These are phyloP conservation scores for Tortricodes alternella DNA, from an alignment of 2,888 invertebrate genomes.

Conservation along the genomic window DNA sequence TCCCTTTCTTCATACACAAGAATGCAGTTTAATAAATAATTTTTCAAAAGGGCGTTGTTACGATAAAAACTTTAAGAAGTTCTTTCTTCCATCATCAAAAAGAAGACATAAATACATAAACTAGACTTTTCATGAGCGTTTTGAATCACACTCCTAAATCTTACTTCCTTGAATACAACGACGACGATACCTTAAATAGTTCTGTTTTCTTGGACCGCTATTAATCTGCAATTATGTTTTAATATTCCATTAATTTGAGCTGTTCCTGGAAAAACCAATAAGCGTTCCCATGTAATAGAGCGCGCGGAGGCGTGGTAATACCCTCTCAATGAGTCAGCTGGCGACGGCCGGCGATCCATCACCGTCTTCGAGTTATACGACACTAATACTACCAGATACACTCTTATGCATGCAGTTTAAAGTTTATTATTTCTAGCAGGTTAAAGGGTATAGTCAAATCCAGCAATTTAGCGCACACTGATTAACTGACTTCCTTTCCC, in stretches of 20 bases:
- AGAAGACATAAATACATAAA: neutral
- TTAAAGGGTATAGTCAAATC: neutral
- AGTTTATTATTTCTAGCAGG: conserved; percentile 19
- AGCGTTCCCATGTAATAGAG: conserved; percentile 14
- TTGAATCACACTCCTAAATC: neutral
- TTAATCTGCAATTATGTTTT: neutral
- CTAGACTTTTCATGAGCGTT: neutral
- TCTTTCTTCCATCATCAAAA: conserved; percentile 3
- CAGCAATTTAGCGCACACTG: too few species aligned
- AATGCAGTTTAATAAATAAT: conserved; percentile 16
- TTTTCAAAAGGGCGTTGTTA: conserved; percentile 5
- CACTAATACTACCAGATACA: conserved; percentile 23
- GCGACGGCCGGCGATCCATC: conserved; percentile 26
- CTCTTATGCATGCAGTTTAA: conserved; percentile 19
- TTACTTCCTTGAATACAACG: too few species aligned
- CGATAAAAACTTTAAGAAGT: conserved; percentile 5
- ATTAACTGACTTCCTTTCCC: too few species aligned
- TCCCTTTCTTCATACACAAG: conserved; percentile 1
- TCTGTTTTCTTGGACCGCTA: too few species aligned
- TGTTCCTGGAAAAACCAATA: conserved; percentile 7
- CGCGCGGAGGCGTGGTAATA: conserved; percentile 23
- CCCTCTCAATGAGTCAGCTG: conserved; percentile 30
- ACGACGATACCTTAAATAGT: too few species aligned
- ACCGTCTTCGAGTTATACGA: conserved; percentile 9
- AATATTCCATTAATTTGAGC: neutral